Evolutionary conservation across 1,140 invertebrate genomes (phyloP).

Genomic region (Microplitis mediator): DNA sequence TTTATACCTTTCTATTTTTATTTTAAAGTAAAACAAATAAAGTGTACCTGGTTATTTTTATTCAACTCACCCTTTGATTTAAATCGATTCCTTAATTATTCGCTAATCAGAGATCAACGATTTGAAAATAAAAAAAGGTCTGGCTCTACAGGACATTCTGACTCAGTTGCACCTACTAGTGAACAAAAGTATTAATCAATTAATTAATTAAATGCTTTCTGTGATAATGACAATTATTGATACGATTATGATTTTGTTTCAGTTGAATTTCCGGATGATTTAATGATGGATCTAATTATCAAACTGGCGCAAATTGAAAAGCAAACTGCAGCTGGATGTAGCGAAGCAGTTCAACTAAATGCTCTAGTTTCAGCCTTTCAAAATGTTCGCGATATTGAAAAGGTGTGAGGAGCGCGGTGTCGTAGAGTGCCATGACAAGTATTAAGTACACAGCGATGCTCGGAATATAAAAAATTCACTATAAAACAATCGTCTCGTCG

Average conservation of each 20-base stretch:
- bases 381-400: conserved; percentile 66
- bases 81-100: conserved; percentile 3
- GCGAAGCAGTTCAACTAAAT: conserved; percentile 85
- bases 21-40: conserved; percentile 11
- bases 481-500: no score
- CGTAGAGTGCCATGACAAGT: no score
- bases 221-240: conserved; percentile 17
- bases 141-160: conserved; percentile 88
- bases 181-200: conserved; percentile 78
- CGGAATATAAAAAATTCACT: no score
- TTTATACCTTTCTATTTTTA: neutral
- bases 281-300: conserved; percentile 76
- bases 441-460: no score
- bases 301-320: conserved; percentile 86
- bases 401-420: neutral
- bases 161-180: conserved; percentile 86
- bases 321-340: conserved; percentile 76
- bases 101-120: conserved; percentile 76
- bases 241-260: conserved; percentile 50
- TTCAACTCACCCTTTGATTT: neutral
- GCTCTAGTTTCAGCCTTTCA: conserved; percentile 82
- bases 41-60: neutral
- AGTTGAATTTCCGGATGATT: conserved; percentile 82
- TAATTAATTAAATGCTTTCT: neutral
- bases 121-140: conserved; percentile 84